Conservation (phyloP, 1,140 invertebrate genomes). For the Brachionus asplanchnoidis region DNA sequence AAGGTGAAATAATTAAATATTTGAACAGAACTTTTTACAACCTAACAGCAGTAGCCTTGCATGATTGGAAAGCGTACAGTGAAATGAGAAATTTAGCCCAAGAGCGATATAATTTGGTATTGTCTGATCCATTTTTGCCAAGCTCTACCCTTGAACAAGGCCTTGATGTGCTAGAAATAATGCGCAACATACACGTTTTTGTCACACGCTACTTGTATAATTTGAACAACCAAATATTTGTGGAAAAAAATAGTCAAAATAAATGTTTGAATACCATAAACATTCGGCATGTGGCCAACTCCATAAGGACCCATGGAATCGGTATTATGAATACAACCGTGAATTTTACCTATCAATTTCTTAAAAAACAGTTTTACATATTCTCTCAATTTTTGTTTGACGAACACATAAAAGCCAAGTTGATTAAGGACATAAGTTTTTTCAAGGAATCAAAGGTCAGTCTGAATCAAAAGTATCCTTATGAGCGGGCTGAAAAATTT, state of each 20-base stretch:
- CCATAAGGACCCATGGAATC: conserved; percentile 90
- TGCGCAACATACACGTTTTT: conserved; percentile 92
- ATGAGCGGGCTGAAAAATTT: conserved; percentile 88
- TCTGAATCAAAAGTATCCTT: conserved; percentile 64
- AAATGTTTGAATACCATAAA: conserved; percentile 94
- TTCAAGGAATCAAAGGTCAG: conserved; percentile 63
- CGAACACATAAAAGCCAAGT: conserved; percentile 91
- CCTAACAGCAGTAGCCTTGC: conserved; percentile 87
- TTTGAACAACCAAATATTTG: conserved; percentile 92
- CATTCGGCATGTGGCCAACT: conserved; percentile 91
- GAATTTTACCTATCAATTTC: conserved; percentile 73
- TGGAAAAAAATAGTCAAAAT: conserved; percentile 82
- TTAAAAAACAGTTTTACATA: conserved; percentile 83
- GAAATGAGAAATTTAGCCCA: conserved; percentile 88
- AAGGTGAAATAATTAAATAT: conserved; percentile 77
- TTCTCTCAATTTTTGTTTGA: conserved; percentile 97
- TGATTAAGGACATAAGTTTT: conserved; percentile 80
- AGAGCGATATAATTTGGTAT: conserved; percentile 74
- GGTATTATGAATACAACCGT: conserved; percentile 95
- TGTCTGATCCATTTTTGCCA: conserved; percentile 83
- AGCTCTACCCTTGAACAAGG: conserved; percentile 94
- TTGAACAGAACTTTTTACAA: conserved; percentile 93
- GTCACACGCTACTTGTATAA: conserved; percentile 90
- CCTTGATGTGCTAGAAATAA: conserved; percentile 93
- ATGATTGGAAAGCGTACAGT: conserved; percentile 93